Conservation (phyloP, 1,140 invertebrate genomes). For the Musca vetustissima region DNA sequence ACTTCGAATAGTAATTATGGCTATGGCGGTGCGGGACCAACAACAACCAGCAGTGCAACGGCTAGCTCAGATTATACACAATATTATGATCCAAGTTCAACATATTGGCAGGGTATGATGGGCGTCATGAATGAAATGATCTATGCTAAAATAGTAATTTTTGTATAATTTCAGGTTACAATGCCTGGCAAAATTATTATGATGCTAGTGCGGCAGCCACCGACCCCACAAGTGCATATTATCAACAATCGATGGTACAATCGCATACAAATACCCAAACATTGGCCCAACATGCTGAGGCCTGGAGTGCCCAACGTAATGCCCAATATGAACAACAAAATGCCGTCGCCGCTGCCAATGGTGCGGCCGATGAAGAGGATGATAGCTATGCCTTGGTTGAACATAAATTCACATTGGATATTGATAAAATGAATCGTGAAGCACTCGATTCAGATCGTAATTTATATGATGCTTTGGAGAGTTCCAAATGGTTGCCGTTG, state of each 20-base stretch:
- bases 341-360: constrained; percentile 26
- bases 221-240: constrained; percentile 44
- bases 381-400: constrained; percentile 59
- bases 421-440: constrained; percentile 75
- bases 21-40: constrained; percentile 43
- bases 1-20: constrained; percentile 42
- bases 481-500: constrained; percentile 74
- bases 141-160: too few relatives aligned
- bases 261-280: constrained; percentile 50
- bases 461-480: constrained; percentile 79
- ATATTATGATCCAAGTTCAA: constrained; percentile 69
- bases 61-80: constrained; percentile 62
- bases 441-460: constrained; percentile 71
- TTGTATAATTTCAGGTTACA: constrained; percentile 37
- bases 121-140: too few relatives aligned
- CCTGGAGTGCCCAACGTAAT: constrained; percentile 50
- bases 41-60: constrained; percentile 36
- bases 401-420: constrained; percentile 70
- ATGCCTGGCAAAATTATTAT: constrained; percentile 58
- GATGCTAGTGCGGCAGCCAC: constrained; percentile 51
- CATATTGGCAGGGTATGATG: constrained; percentile 66
- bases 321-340: constrained; percentile 50
- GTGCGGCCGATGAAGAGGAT: constrained; percentile 34
- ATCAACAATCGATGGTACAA: constrained; percentile 50
- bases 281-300: constrained; percentile 50